Evolutionary conservation across 2,797 vertebrate species (phyloP), one percentile per base, ranked within the genome.

Genomic region (Salmo trutta): DNA sequence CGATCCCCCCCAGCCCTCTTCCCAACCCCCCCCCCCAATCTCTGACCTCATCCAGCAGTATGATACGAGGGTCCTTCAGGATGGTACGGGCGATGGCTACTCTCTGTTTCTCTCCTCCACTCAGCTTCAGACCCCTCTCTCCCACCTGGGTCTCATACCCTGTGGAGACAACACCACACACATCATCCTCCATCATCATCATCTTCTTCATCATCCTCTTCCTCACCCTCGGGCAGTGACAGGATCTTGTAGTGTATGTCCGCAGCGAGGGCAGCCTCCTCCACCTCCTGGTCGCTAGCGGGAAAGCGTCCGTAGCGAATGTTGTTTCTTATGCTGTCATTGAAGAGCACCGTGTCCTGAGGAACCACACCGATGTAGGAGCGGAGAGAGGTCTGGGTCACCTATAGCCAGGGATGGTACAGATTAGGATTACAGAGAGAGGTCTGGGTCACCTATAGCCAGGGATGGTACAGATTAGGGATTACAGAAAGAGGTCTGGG

Each of bases 271-370:
- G 97, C 97, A 0, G 96, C 96, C n/a, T 94, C 92, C 84, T 96
- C 91, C 83, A 98, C 94, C 76, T 97, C 96, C 15, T 92, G 78
- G 0, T 95, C 85, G 4, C 88, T 93, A 1, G 97, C 97, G 3
- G 90, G 83, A 14, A 96, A 15, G 1, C 95, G 90, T 47, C 97
- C 96, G 0, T 97, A 97, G 77, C 95, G 95, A 86, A 97, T 97
- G 79, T 98, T 98, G 92, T 97, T 95, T 67, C 90, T 87, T 0
- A 98, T 94, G 75, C 92, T 96, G 87, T 96, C 94, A 0, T 97
- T 97, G 89, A 98, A 98, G 76, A 98, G 95, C 62, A 97, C 96
- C 0, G 95, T 97, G 79, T 98, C 97, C 88, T 97, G 97, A 17
- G 97, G 96, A 76, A 98, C 97, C 6, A 98, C 97, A 24, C 96